phyloP scores from a whole-genome alignment of 1,140 invertebrate genomes.

The Rhopalosiphum maidis region DNA sequence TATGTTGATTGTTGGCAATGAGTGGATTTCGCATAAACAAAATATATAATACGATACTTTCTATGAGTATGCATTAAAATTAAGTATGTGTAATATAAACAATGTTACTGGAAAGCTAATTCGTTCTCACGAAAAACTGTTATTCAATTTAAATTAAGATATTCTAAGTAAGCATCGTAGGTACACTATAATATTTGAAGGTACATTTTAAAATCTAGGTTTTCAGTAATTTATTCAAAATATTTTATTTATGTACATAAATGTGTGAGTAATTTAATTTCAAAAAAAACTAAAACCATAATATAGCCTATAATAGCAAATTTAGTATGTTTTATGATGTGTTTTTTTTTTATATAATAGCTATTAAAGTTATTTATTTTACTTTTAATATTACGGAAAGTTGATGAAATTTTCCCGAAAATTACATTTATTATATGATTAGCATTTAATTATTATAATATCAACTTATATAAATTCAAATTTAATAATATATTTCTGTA shows the following conservation, averaged over 20 bases:
- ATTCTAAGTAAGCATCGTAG: background rate
- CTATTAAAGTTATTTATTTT: too few relatives aligned
- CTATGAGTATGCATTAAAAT: constrained; percentile 21
- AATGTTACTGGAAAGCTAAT: constrained; percentile 34
- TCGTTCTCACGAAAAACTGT: background rate
- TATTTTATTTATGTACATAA: background rate
- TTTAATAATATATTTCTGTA: too few relatives aligned
- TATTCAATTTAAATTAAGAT: constrained; percentile 1
- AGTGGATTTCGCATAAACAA: constrained; percentile 2
- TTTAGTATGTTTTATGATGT: too few relatives aligned
- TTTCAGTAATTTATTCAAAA: background rate
- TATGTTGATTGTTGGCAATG: constrained; percentile 12
- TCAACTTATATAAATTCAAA: too few relatives aligned
- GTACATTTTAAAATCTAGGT: background rate
- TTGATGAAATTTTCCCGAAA: too few relatives aligned
- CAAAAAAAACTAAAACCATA: background rate
- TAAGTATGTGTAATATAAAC: constrained; percentile 26
- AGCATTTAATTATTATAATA: too few relatives aligned
- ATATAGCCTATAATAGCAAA: too few relatives aligned
- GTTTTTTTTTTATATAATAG: too few relatives aligned
- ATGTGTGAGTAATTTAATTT: background rate
- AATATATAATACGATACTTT: constrained; percentile 28
- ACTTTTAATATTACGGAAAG: too few relatives aligned
- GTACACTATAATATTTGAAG: background rate
- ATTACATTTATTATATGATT: too few relatives aligned